Percentiles rank a stretch among this genome's conserved stretches.
Conservation (phyloP, 2,888 invertebrate genomes). For the Melanargia galathea region DNA sequence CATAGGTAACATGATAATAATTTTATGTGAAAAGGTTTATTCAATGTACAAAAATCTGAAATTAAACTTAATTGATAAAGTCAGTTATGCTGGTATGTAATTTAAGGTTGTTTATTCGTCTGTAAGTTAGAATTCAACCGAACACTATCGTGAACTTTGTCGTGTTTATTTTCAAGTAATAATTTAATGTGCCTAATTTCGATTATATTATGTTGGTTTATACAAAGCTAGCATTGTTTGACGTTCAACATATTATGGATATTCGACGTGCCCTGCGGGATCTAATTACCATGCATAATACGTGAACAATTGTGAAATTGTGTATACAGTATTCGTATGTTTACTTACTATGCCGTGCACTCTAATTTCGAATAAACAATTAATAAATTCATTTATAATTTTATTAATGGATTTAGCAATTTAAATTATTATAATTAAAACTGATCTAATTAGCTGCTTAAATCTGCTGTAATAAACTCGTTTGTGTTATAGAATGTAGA, state of each 20-base stretch:
- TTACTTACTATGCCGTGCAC: not conserved
- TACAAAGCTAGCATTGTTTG: slow-evolving; percentile 4
- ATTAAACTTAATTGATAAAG: no score
- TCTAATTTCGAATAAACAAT: not conserved
- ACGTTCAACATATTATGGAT: not conserved
- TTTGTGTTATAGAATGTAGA: no score
- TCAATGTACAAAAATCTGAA: no score
- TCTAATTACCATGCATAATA: slow-evolving; percentile 11
- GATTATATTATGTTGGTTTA: not conserved
- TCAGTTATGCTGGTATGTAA: no score
- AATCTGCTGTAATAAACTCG: no score
- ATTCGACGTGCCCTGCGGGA: not conserved
- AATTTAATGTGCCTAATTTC: not conserved
- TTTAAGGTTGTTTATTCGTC: no score
- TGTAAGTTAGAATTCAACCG: no score
- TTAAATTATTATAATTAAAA: no score
- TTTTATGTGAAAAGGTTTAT: no score
- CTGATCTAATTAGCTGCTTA: no score
- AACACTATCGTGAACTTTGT: not conserved
- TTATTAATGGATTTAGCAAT: no score
- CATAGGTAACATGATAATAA: no score
- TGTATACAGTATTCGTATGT: not conserved
- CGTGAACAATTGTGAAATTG: not conserved
- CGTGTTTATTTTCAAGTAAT: not conserved
- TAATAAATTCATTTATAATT: not conserved